Base-by-base conservation (phyloP, 2,113 vertebrate genomes). In the Erinaceus europaeus region DNA sequence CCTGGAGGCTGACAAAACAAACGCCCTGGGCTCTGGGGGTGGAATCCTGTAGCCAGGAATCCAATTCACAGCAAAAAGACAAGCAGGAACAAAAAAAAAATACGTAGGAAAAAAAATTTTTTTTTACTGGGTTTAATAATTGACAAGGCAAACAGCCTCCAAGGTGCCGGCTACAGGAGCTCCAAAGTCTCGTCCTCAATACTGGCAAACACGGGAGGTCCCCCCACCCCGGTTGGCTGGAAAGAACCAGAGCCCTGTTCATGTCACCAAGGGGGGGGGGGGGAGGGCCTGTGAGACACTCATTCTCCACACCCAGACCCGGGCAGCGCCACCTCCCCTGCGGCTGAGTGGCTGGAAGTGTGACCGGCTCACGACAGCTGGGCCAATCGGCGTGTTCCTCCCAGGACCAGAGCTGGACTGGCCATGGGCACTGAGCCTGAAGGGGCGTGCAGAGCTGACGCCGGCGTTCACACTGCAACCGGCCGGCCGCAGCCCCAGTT, bases 381-480 rank as follows among this genome's bases (percentile, higher is more conserved):
- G 34, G 81, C 77, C 84, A 29, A 15, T 74, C 81, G 23, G 80
- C 80, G 71, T 6, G 0, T 7, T 71, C 15, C 48, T 67, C 72
- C 38, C 80, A 86, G 61, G 88, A 90, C 71, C 61, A 32, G 36
- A 65, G 17, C 38, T 44, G 23, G 34, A 55, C 50, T 18, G 81
- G 44, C 36, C 29, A n/a, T 4, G 21, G 68, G 25, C 36, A 1
- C 53, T 1, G n/a, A 62, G 38, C 77, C 44, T 2, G 27, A 46
- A 13, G 18, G 44, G 6, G 3, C 0, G 2, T 0, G 2, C 59
- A 11, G 53, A 48, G 6, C 3, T 1, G 13, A n/a, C n/a, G 2
- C 40, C 8, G 29, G 59, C 40, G 0, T 44, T 13, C 83, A 6
- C 20, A 2, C 13, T 3, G 36, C 69, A 20, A 9, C 10, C 36